A percentile compares a stretch with the other conserved stretches of the same genome.
These are phyloP conservation scores for Myopa tessellatipennis DNA, from an alignment of 2,888 invertebrate species.

Conservation along the genomic window DNA sequence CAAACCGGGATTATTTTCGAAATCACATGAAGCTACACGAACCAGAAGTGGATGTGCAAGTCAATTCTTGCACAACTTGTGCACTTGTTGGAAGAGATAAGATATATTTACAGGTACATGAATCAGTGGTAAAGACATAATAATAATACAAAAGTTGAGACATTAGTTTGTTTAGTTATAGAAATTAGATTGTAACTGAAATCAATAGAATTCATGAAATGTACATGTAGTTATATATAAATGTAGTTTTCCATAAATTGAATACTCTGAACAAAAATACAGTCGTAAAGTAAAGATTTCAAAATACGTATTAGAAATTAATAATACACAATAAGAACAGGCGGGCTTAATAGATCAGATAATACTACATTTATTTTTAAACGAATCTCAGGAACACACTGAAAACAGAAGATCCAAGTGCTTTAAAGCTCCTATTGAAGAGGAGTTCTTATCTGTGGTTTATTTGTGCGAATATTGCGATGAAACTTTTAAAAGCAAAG, in stretches of 20 bases:
- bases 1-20: constrained; percentile 52
- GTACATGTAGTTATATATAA: too few relatives aligned
- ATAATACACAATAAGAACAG: too few relatives aligned
- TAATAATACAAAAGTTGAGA: neutral
- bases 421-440: constrained; percentile 45
- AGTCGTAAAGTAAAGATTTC: too few relatives aligned
- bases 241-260: too few relatives aligned
- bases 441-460: constrained; percentile 51
- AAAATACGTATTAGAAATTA: too few relatives aligned
- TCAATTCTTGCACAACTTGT: constrained; percentile 56
- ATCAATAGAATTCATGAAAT: too few relatives aligned
- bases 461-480: constrained; percentile 64
- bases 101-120: constrained; percentile 51
- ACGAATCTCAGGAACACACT: constrained; percentile 40
- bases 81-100: constrained; percentile 56
- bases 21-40: constrained; percentile 60
- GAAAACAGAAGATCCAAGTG: constrained; percentile 39
- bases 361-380: neutral
- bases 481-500: constrained; percentile 54
- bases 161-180: too few relatives aligned
- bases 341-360: too few relatives aligned
- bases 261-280: too few relatives aligned
- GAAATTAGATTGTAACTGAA: too few relatives aligned
- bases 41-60: constrained; percentile 46
- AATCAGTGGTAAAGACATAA: neutral